Evolutionary conservation across 2,113 vertebrate species (phyloP).

Genomic region (Pollachius pollachius): DNA sequence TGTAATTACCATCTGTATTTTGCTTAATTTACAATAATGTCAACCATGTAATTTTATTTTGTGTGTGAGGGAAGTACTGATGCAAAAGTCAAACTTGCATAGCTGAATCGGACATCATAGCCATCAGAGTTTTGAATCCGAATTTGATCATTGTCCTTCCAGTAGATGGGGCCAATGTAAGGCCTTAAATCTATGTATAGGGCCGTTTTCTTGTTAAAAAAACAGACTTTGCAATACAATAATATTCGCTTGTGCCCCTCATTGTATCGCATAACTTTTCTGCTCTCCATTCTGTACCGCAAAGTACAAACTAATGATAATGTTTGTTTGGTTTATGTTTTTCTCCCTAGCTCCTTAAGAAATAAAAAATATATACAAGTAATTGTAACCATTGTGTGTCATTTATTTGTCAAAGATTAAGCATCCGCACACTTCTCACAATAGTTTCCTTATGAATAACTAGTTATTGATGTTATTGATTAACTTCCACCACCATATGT

Average conservation of each 20-base stretch:
- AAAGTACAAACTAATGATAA: constrained; percentile 63
- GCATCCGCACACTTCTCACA: too few species aligned
- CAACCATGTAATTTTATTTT: constrained; percentile 57
- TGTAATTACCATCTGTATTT: constrained; percentile 65
- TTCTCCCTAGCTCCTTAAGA: constrained; percentile 63
- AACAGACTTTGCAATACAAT: constrained; percentile 39
- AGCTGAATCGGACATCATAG: constrained; percentile 43
- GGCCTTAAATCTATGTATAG: constrained; percentile 6
- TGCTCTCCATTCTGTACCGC: constrained; percentile 39
- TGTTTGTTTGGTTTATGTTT: constrained; percentile 68
- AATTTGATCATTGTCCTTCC: constrained; percentile 22
- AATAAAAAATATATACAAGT: constrained; percentile 69
- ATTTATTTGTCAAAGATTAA: neutral
- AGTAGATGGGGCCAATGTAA: constrained; percentile 1
- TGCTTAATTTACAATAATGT: constrained; percentile 63
- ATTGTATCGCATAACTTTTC: constrained; percentile 39
- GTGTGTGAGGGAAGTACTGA: constrained; percentile 24
- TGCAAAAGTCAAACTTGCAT: constrained; percentile 30
- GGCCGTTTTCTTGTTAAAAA: constrained; percentile 18
- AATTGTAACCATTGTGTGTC: constrained; percentile 60
- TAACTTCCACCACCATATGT: too few species aligned
- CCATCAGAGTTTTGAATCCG: constrained; percentile 27
- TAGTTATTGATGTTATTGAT: too few species aligned
- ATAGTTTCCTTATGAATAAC: too few species aligned
- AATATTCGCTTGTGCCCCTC: constrained; percentile 28